Conservation (phyloP, 2,113 vertebrate species). For the Pristiophorus japonicus region DNA sequence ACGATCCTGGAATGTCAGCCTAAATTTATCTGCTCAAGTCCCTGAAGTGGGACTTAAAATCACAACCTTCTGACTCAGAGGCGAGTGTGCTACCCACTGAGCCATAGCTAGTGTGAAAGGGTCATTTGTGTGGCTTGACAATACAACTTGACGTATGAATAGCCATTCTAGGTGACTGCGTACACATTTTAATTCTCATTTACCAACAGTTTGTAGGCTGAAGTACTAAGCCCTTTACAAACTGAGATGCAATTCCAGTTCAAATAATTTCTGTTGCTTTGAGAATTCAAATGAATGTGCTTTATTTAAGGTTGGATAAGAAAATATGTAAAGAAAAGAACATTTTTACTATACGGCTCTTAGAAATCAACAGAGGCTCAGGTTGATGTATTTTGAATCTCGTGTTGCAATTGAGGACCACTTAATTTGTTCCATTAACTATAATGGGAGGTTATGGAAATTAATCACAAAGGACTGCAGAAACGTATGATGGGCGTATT, state of each 20-base stretch:
- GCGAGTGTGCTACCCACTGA: too few relatives aligned
- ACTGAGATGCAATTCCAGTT: neutral
- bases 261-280: neutral
- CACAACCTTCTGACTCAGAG: too few relatives aligned
- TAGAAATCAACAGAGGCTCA: neutral
- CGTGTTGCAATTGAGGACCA: neutral
- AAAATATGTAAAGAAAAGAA: neutral
- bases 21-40: too few relatives aligned
- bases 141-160: neutral
- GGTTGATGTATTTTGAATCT: neutral
- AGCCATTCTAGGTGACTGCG: too few relatives aligned
- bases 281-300: neutral
- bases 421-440: neutral
- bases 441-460: neutral
- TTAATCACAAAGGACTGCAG: neutral
- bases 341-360: too few relatives aligned
- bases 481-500: neutral
- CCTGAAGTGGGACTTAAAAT: too few relatives aligned
- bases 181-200: neutral
- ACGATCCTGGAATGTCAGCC: too few relatives aligned
- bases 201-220: neutral
- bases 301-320: neutral
- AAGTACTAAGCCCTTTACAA: neutral
- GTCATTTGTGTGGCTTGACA: neutral
- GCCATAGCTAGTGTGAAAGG: neutral